These are phyloP conservation scores for Nesospiza acunhae DNA, from an alignment of 2,113 vertebrate species.

Conservation along the genomic window DNA sequence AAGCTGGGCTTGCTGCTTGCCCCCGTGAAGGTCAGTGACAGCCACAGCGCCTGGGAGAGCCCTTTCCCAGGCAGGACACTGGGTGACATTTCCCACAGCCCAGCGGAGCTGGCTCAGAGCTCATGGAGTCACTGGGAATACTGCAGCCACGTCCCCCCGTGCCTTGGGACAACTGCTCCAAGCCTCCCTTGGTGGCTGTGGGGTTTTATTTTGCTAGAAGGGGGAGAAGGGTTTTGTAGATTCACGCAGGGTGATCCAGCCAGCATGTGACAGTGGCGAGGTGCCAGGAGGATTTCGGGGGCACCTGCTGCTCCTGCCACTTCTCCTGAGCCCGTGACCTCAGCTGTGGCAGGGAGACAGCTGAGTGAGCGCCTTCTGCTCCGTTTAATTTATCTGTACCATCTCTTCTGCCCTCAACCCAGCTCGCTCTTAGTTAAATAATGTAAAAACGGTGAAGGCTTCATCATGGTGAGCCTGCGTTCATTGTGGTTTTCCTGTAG, in stretches of 20 bases:
- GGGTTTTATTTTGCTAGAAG: neutral
- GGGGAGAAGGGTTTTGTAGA: neutral
- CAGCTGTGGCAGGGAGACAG: neutral
- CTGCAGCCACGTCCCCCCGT: neutral
- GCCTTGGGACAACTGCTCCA: neutral
- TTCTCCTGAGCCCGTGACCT: neutral
- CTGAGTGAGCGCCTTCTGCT: neutral
- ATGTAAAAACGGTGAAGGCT: neutral
- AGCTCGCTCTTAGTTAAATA: neutral
- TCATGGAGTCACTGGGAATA: neutral
- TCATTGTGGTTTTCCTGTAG: neutral
- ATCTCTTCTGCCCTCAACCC: neutral
- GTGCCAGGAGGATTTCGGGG: neutral
- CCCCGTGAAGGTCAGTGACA: neutral
- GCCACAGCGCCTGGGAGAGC: neutral
- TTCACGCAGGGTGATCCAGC: neutral
- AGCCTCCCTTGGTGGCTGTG: neutral
- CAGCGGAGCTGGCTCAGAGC: neutral
- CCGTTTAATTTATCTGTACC: neutral
- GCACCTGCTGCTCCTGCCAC: conserved; percentile 18
- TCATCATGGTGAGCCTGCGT: neutral
- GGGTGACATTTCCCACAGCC: conserved; percentile 42
- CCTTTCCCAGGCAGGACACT: neutral
- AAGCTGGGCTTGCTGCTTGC: neutral
- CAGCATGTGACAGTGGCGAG: neutral